A percentile compares a stretch with the other conserved stretches of the same genome.
Conservation (phyloP, 2,888 invertebrate genomes). For the Aporophyla nigra region DNA sequence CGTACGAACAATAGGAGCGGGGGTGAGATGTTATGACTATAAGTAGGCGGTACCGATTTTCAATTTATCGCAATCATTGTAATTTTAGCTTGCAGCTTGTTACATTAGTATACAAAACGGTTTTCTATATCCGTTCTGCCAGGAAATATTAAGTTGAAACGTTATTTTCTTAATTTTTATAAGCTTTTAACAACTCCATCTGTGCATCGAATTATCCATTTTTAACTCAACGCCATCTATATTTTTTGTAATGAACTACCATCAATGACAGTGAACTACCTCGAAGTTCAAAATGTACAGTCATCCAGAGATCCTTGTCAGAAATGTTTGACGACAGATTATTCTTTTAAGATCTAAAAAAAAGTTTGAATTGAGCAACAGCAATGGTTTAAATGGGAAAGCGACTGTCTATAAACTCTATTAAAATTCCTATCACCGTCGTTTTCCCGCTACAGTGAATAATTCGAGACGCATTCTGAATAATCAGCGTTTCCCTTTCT, state of each 20-base stretch:
- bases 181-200: constrained; percentile 72
- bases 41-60: constrained; percentile 70
- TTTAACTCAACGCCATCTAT: constrained; percentile 78
- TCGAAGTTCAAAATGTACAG: constrained; percentile 21
- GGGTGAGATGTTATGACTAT: constrained; percentile 70
- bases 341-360: constrained; percentile 24
- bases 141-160: not conserved
- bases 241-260: constrained; percentile 71
- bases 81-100: constrained; percentile 40
- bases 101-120: constrained; percentile 23
- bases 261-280: constrained; percentile 17
- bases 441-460: constrained; percentile 80
- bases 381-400: constrained; percentile 71
- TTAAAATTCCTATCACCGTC: constrained; percentile 77
- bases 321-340: not conserved
- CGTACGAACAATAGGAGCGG: constrained; percentile 77
- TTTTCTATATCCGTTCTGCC: constrained; percentile 9
- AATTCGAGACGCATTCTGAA: constrained; percentile 78
- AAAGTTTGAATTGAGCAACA: constrained; percentile 55
- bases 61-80: constrained; percentile 64
- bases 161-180: not conserved
- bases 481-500: constrained; percentile 76
- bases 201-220: constrained; percentile 67
- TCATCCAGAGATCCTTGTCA: constrained; percentile 1
- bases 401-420: constrained; percentile 70